phyloP scores from a whole-genome alignment of 1,140 invertebrate species.

The Drosophila mayri region DNA sequence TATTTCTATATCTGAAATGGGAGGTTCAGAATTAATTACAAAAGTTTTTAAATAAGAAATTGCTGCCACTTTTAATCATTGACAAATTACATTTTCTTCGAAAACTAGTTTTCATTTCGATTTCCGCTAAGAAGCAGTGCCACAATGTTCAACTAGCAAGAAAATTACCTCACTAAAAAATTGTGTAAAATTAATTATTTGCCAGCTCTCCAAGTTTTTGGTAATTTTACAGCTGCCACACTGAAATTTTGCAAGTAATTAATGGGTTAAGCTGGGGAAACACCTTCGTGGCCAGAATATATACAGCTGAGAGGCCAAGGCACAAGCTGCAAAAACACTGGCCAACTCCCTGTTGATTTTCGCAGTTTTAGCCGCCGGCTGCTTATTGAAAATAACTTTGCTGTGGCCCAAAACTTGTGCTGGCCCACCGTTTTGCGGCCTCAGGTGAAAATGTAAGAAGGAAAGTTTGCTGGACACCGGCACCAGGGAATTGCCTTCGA shows the following conservation, averaged over 20 bases:
- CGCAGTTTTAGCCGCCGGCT: slow-evolving; percentile 43
- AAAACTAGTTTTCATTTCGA: not conserved
- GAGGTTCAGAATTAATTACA: not conserved
- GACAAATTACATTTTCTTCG: not conserved
- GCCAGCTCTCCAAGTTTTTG: not conserved
- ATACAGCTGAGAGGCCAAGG: not conserved
- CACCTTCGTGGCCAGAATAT: not conserved
- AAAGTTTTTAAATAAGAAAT: not conserved
- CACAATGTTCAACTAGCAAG: not conserved
- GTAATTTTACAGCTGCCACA: slow-evolving; percentile 9
- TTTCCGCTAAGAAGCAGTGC: not conserved
- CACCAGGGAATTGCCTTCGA: slow-evolving; percentile 36
- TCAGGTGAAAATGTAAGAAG: slow-evolving; percentile 25
- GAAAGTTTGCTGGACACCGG: slow-evolving; percentile 29
- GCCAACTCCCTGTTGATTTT: slow-evolving; percentile 44
- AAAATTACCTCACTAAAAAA: not conserved
- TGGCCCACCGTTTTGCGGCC: slow-evolving; percentile 37
- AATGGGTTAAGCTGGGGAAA: slow-evolving; percentile 21
- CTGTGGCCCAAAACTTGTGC: slow-evolving; percentile 47
- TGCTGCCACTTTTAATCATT: not conserved
- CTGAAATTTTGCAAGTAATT: slow-evolving; percentile 12
- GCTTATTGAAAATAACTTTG: slow-evolving; percentile 76
- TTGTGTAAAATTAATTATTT: slow-evolving; percentile 7
- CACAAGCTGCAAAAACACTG: slow-evolving; percentile 22
- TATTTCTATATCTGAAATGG: not conserved